Base-by-base conservation (phyloP, 92 coral and sea anemone species). In the Blastomussa wellsi region DNA sequence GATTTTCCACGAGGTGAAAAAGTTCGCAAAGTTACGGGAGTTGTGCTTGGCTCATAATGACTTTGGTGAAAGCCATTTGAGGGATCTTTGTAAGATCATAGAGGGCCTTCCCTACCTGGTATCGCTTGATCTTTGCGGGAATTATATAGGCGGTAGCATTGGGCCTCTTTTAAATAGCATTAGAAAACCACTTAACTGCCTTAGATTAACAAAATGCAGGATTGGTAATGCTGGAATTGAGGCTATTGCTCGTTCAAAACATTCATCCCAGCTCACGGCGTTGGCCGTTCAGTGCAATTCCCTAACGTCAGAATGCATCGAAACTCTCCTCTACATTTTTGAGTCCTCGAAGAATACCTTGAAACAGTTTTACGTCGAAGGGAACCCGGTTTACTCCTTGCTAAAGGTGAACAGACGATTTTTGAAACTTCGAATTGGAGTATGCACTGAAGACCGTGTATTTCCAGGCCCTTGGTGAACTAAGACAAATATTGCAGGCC, bases 61-160 rank as follows among this genome's bases (percentile, higher is more conserved):
- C 42, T 69, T 69, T 31, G 74, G 41, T 0, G 74, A 69, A 69
- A 69, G 74, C 22, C 74, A 69, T 36, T 32, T 69, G 74, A 69
- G 38, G 44, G 35, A 36, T 35, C 74, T 69, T 12, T 69, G 44
- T 19, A n/a, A 69, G 47, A 31, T 69, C 17, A 1, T 69, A 16
- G 44, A 69, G 42, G 41, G 22, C 32, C 26, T 69, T 69, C 47
- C 74, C 8, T 69, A 44, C 10, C 74, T 69, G 20, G 74, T 69
- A 69, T 69, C 74, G 38, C 41, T 69, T 0, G 74, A 69, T 69
- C 74, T 69, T 22, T 33, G 41, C 22, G 74, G 74, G 32, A 69
- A 69, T 32, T 69, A 14, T 69, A 36, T 69, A 17, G 74, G 74
- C 32, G 8, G 47, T 20, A 31, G 47, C 74, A 36, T 69, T 69